phyloP scores from a whole-genome alignment of 2,888 invertebrate genomes.

The Spisula solida region DNA sequence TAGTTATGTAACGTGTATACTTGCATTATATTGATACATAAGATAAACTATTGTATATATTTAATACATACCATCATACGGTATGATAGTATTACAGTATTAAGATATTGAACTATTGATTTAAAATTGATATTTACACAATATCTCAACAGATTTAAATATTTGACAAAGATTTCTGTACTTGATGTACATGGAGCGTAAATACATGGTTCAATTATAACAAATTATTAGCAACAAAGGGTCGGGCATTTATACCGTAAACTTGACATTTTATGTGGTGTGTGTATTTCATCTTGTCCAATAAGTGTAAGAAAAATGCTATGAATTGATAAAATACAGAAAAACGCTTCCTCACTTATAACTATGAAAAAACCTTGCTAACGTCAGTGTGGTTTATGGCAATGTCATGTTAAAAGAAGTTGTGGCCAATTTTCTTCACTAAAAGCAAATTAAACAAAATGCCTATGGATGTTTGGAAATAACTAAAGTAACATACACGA shows the following conservation, averaged over 20 bases:
- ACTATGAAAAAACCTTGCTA: no score
- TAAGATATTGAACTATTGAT: conserved; percentile 22
- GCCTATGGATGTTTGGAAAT: no score
- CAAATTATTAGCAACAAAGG: conserved; percentile 16
- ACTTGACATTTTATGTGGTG: not conserved
- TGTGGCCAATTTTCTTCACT: no score
- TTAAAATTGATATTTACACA: conserved; percentile 18
- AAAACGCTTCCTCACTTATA: no score
- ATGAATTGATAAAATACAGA: no score
- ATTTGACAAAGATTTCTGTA: not conserved
- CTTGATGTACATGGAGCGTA: conserved; percentile 2
- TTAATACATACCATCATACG: not conserved
- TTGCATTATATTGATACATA: conserved; percentile 1
- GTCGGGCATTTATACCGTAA: not conserved
- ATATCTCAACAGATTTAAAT: conserved; percentile 11
- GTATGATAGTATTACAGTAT: not conserved
- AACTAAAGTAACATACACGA: no score
- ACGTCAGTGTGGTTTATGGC: no score
- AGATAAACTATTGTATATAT: not conserved
- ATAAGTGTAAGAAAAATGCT: no score
- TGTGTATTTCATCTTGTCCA: not conserved
- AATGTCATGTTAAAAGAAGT: no score
- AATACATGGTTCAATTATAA: conserved; percentile 7
- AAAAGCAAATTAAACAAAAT: no score
- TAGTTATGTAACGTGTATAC: not conserved